These are phyloP conservation scores for Cantharis nigra DNA, from an alignment of 2,888 invertebrate genomes.

Conservation along the genomic window DNA sequence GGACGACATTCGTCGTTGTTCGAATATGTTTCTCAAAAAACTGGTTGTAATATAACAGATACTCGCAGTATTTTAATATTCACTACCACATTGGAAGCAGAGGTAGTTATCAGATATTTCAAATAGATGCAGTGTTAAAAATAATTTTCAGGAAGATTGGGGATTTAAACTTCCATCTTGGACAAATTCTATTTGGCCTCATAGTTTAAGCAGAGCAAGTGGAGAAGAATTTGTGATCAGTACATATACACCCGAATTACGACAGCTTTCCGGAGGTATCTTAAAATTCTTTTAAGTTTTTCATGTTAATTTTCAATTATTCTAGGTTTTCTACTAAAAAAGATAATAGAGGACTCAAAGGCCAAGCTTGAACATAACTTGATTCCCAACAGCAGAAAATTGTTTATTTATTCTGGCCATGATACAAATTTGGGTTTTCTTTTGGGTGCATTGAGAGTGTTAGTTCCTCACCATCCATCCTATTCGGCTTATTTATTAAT, in stretches of 20 bases:
- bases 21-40: background rate
- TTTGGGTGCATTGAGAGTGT: background rate
- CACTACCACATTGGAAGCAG: background rate
- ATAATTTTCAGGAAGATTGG: constrained; percentile 43
- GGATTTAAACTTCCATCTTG: constrained; percentile 53
- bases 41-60: background rate
- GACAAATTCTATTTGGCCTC: constrained; percentile 49
- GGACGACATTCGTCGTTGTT: background rate
- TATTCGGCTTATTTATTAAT: background rate
- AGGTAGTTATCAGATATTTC: background rate
- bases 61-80: background rate
- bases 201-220: constrained; percentile 46
- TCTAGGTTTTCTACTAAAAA: background rate
- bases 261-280: constrained; percentile 53
- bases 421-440: background rate
- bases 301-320: background rate
- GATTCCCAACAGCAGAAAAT: background rate
- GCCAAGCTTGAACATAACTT: background rate
- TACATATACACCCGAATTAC: constrained; percentile 46
- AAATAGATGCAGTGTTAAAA: background rate
- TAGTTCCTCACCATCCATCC: background rate
- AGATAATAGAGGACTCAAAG: background rate
- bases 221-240: constrained; percentile 50
- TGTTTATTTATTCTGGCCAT: background rate
- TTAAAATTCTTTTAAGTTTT: background rate